These are phyloP conservation scores for Engystomops pustulosus DNA, from an alignment of 2,113 vertebrate species.

Conservation along the genomic window DNA sequence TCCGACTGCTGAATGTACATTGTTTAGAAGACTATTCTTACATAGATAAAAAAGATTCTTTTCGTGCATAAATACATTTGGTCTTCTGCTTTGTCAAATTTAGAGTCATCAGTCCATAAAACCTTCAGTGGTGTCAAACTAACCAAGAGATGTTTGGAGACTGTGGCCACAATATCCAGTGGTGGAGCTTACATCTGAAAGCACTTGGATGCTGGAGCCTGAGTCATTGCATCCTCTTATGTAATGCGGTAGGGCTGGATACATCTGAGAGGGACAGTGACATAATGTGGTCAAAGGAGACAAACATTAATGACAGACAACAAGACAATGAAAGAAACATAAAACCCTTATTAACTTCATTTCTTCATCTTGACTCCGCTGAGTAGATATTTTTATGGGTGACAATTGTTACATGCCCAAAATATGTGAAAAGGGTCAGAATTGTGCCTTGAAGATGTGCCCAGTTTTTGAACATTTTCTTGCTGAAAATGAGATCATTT, in stretches of 20 bases:
- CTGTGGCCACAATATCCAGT: not conserved
- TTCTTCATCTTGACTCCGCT: not conserved
- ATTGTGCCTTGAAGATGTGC: constrained; percentile 7
- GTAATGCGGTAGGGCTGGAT: not conserved
- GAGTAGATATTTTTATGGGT: constrained; percentile 12
- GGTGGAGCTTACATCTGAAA: not conserved
- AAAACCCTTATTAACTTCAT: not conserved
- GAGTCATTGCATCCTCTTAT: not conserved
- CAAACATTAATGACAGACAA: not conserved
- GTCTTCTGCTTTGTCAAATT: not conserved
- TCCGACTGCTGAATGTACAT: not conserved
- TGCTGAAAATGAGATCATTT: not conserved
- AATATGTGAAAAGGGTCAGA: not conserved
- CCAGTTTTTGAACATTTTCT: not conserved
- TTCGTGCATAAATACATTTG: not conserved
- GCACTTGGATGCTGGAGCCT: not conserved
- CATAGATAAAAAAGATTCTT: too few species aligned
- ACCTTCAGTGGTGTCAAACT: not conserved
- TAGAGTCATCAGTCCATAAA: not conserved
- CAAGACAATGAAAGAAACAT: not conserved
- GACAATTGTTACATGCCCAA: not conserved
- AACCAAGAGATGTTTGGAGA: not conserved
- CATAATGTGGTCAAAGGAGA: not conserved
- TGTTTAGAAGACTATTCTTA: not conserved
- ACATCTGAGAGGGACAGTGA: not conserved